Base-by-base conservation (phyloP, 2,888 invertebrate genomes). In the Watsonalla cultraria region DNA sequence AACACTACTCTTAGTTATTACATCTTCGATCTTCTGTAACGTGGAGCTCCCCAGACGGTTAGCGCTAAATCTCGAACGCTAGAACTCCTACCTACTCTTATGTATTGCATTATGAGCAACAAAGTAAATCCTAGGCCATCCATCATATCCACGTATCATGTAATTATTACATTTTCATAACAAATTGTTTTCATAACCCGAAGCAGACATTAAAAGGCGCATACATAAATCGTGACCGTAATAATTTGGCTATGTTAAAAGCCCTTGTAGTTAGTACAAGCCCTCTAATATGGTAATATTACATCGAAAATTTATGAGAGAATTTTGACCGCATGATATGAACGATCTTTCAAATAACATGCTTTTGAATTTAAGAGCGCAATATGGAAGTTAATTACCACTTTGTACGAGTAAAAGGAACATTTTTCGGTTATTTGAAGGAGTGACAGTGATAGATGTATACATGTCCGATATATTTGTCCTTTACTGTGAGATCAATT, bases 161-260 rank as follows among this genome's bases (percentile, higher is more conserved):
- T 66, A 66, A 70, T 70, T 66, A 65, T 71, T 72, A 70, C 70
- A 73, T 68, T 70, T 69, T 72, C 65, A 65, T 72, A 74, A 71
- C 73, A 75, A 79, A 79, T 78, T 75, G 76, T 71, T 77, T 71
- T 67, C 66, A 63, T 69, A 69, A 70, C 72, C 72, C 68, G 54
- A 61, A 52, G 56, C 51, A 46, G 48, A 60, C 65, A 68, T 66
- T 68, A 69, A 70, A 74, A 74, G 66, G 68, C 65, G 49, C 48
- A 67, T 67, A 67, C 75, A 82, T 82, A 81, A 80, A 81, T 82
- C 73, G 60, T 65, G 67, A 66, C 72, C 69, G 70, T 77, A 79
- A 81, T 80, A 71, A 77, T 78, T 80, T 68, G 66, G 62, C 68
- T 66, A 65, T 68, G 68, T 62, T 67, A 65, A 68, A 69, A 74